A percentile compares a stretch with the other conserved stretches of the same genome.
These are phyloP conservation scores for Pseudoatta argentina DNA, from an alignment of 1,140 invertebrate genomes.

Conservation along the genomic window DNA sequence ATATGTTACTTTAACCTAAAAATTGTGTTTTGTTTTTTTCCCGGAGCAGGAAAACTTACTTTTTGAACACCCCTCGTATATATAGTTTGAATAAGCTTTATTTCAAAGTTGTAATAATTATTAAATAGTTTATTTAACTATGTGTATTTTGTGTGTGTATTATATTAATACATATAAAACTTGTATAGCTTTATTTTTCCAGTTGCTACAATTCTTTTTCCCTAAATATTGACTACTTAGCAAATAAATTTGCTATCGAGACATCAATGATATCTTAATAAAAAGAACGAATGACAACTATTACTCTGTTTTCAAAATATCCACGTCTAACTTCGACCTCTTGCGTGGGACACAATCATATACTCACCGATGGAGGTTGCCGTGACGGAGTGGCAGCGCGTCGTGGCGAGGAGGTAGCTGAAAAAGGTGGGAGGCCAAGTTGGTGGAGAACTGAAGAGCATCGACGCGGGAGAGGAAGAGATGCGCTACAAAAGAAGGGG, in stretches of 20 bases:
- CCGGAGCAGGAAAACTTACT: too few relatives aligned
- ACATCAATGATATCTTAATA: not conserved
- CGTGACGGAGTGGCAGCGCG: not conserved
- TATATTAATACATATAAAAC: too few relatives aligned
- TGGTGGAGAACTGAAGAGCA: constrained; percentile 49
- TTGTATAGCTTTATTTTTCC: too few relatives aligned
- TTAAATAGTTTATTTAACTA: too few relatives aligned
- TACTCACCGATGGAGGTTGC: not conserved
- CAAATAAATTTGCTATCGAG: not conserved
- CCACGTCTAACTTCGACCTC: not conserved
- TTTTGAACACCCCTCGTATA: too few relatives aligned
- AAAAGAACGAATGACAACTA: not conserved
- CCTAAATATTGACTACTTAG: too few relatives aligned
- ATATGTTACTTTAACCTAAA: too few relatives aligned
- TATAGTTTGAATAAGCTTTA: too few relatives aligned
- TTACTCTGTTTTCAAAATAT: constrained; percentile 4
- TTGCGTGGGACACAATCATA: not conserved
- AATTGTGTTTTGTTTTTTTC: too few relatives aligned
- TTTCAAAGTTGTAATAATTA: too few relatives aligned
- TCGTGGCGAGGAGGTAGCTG: not conserved
- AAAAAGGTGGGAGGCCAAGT: constrained; percentile 38
- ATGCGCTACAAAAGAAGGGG: constrained; percentile 68
- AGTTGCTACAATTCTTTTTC: too few relatives aligned
- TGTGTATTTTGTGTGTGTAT: too few relatives aligned
- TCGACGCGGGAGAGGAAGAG: constrained; percentile 7